Conservation (phyloP, 2,888 invertebrate species). For the Coenonympha arcania region DNA sequence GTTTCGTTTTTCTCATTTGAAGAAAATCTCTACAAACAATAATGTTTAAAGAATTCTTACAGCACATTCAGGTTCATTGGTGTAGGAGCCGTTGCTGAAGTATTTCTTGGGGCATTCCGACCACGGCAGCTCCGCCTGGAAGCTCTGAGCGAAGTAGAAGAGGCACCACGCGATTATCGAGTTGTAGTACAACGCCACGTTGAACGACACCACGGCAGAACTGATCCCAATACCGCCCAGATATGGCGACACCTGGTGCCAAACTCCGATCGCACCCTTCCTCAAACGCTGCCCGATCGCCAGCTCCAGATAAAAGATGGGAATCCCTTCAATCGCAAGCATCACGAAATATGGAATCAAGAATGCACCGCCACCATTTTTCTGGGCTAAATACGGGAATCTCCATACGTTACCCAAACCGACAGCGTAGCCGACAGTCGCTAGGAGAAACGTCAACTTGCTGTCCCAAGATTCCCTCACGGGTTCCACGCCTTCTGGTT, state of each 20-base stretch:
- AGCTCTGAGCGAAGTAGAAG: conserved; percentile 95
- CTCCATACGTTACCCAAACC: conserved; percentile 97
- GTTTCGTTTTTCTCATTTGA: too few relatives aligned
- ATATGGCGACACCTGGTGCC: conserved; percentile 94
- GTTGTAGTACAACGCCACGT: conserved; percentile 97
- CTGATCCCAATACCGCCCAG: conserved; percentile 93
- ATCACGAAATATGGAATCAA: conserved; percentile 97
- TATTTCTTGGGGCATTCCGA: conserved; percentile 89
- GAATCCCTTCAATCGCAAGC: conserved; percentile 94
- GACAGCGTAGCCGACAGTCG: conserved; percentile 96
- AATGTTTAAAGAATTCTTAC: conserved; percentile 63
- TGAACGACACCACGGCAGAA: conserved; percentile 95
- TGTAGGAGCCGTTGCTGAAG: conserved; percentile 84
- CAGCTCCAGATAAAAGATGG: conserved; percentile 95
- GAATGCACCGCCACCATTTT: conserved; percentile 97
- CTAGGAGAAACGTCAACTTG: conserved; percentile 91
- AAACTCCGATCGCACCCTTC: conserved; percentile 95
- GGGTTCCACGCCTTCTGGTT: conserved; percentile 81
- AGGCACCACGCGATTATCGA: conserved; percentile 98
- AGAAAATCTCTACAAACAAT: neutral
- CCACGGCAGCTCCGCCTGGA: conserved; percentile 94
- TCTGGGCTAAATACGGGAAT: conserved; percentile 95
- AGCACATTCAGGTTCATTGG: conserved; percentile 85
- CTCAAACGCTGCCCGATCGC: conserved; percentile 95
- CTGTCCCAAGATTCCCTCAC: conserved; percentile 95